Base-by-base conservation (phyloP, 2,888 invertebrate species). In the Pharmacophagus antenor region DNA sequence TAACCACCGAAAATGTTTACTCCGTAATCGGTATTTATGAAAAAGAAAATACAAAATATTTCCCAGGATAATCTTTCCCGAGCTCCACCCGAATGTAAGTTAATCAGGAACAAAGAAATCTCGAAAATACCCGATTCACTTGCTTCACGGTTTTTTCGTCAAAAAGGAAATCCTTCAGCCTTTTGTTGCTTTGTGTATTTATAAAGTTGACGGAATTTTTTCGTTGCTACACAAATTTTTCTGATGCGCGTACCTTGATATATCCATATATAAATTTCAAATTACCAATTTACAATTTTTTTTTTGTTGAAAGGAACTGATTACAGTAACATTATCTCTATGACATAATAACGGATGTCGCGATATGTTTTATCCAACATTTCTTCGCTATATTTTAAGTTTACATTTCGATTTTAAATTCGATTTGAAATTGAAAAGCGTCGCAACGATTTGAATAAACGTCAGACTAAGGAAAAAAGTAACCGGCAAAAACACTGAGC, bases 51-150 rank as follows among this genome's bases (percentile, higher is more conserved):
- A 49, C 20, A 21, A 44, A 51, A 57, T 55, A 57, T 44, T 51
- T 57, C 44, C n/a, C 12, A n/a, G 18, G 10, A 17, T 27, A 56
- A 27, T 44, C 51, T 50, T 27, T 25, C 18, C 53, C 42, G 53
- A 47, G 47, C 52, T 49, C 48, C 47, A 54, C 23, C 48, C 53
- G 41, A 53, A 53, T 48, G 42, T 48, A 47, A 41, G 54, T 54
- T 59, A 55, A 58, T 63, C 58, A 56, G 56, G 63, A 61, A 59
- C 56, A 65, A 65, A 56, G 61, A 57, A 62, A 57, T 64, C 65
- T 61, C 60, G 64, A 58, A 65, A 62, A 69, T 69, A 47, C 51
- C 51, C 46, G 56, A 56, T 51, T 60, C 46, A 47, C 51, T 60
- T 56, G 27, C 46, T 56, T 52, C 21, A 55, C 37, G 42, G 42